Evolutionary conservation across 2,113 vertebrate species (phyloP).

Genomic region (Oxyura jamaicensis): DNA sequence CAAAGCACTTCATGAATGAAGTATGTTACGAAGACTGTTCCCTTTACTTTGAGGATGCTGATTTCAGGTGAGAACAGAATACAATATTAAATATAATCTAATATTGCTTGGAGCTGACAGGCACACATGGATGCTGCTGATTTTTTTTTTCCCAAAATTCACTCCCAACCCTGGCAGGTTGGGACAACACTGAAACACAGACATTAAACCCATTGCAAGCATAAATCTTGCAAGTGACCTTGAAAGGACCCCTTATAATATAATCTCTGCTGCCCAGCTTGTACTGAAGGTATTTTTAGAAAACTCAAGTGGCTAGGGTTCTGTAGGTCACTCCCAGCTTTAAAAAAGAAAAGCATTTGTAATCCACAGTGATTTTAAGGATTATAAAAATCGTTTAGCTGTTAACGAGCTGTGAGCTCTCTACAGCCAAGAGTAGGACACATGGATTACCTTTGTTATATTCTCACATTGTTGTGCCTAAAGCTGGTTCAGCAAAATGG

Average conservation of each 20-base stretch:
- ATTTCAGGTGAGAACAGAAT: not conserved
- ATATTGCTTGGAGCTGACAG: not conserved
- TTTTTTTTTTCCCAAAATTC: not conserved
- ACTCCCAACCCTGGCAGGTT: not conserved
- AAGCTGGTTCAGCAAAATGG: not conserved
- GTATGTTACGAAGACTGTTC: not conserved
- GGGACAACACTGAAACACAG: not conserved
- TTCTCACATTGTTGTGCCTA: not conserved
- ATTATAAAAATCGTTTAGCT: not conserved
- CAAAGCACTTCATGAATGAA: not conserved
- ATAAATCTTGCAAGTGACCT: not conserved
- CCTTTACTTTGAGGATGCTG: not conserved
- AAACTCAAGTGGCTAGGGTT: not conserved
- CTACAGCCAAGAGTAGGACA: not conserved
- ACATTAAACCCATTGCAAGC: not conserved
- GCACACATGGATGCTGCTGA: not conserved
- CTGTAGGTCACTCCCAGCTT: not conserved
- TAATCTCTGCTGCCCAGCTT: constrained; percentile 18
- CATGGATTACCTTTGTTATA: accelerated
- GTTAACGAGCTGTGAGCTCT: not conserved
- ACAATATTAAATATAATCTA: not conserved
- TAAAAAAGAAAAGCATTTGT: constrained; percentile 8
- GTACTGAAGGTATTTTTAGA: not conserved
- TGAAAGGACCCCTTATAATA: not conserved
- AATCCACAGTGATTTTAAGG: constrained; percentile 24